These are phyloP conservation scores for Lepeophtheirus salmonis DNA, from an alignment of 1,140 invertebrate species.

Conservation along the genomic window DNA sequence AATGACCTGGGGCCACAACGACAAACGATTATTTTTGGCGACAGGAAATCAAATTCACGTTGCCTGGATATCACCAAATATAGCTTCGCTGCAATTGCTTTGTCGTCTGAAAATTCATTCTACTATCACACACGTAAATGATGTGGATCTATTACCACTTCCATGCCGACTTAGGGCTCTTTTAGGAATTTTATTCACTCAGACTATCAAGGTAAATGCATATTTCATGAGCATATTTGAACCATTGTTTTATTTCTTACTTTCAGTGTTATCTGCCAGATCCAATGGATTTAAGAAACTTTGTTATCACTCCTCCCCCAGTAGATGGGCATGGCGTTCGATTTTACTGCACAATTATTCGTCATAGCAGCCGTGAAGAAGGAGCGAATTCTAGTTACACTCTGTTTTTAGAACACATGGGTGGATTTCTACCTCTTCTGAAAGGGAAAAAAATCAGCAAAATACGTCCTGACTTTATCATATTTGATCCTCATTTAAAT, in stretches of 20 bases:
- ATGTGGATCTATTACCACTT: conserved; percentile 48
- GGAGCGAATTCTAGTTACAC: conserved; percentile 65
- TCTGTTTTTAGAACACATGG: conserved; percentile 76
- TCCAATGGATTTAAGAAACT: conserved; percentile 60
- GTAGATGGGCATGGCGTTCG: conserved; percentile 43
- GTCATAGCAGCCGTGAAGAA: conserved; percentile 43
- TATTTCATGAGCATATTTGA: neutral
- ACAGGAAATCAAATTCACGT: conserved; percentile 61
- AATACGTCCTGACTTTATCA: conserved; percentile 91
- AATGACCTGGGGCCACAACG: conserved; percentile 93
- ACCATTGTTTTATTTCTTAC: conserved; percentile 10
- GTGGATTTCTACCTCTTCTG: conserved; percentile 80
- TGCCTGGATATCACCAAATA: conserved; percentile 70
- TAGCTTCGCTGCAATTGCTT: conserved; percentile 70
- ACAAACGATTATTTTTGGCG: conserved; percentile 75
- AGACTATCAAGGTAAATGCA: conserved; percentile 67
- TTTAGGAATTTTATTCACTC: conserved; percentile 70
- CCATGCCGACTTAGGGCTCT: conserved; percentile 61
- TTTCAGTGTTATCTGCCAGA: conserved; percentile 79
- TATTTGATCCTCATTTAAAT: conserved; percentile 65
- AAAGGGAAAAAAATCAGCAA: conserved; percentile 90
- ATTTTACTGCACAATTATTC: conserved; percentile 86
- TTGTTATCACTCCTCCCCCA: conserved; percentile 73
- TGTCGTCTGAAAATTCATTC: conserved; percentile 50
- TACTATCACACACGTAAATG: conserved; percentile 35